Percentiles rank a stretch among this genome's conserved stretches.
These are phyloP conservation scores for Mya arenaria DNA, from an alignment of 1,140 invertebrate species.

Conservation along the genomic window DNA sequence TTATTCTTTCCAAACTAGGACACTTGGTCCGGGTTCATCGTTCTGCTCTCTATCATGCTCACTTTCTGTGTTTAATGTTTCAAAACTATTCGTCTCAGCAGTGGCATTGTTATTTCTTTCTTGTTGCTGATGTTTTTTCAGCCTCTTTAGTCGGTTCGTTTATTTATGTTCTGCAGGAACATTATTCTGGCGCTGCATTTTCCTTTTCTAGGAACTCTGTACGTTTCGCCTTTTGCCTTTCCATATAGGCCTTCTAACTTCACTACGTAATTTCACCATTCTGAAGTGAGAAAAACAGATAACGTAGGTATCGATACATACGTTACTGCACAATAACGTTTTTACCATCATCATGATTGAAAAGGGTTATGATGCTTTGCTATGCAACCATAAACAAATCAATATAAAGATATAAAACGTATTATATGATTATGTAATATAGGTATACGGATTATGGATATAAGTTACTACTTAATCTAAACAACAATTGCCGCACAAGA, in stretches of 20 bases:
- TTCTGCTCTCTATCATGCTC: background rate
- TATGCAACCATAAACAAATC: too few relatives aligned
- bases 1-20: background rate
- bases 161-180: slow-evolving; percentile 4
- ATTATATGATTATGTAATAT: too few relatives aligned
- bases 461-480: too few relatives aligned
- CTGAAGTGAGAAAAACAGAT: background rate
- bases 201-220: slow-evolving; percentile 15
- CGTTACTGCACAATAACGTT: too few relatives aligned
- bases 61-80: background rate
- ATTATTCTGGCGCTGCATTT: slow-evolving; percentile 3
- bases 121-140: slow-evolving; percentile 1
- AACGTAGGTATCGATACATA: too few relatives aligned
- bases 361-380: too few relatives aligned
- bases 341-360: too few relatives aligned
- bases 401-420: too few relatives aligned
- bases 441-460: too few relatives aligned
- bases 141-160: slow-evolving; percentile 6
- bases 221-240: slow-evolving; percentile 22
- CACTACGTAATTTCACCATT: slow-evolving; percentile 42
- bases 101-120: background rate
- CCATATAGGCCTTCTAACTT: slow-evolving; percentile 41
- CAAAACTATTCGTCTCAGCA: background rate
- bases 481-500: too few relatives aligned
- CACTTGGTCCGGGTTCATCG: background rate